Base-by-base conservation (phyloP, 2,888 invertebrate species). In the Polyommatus iphigenia region DNA sequence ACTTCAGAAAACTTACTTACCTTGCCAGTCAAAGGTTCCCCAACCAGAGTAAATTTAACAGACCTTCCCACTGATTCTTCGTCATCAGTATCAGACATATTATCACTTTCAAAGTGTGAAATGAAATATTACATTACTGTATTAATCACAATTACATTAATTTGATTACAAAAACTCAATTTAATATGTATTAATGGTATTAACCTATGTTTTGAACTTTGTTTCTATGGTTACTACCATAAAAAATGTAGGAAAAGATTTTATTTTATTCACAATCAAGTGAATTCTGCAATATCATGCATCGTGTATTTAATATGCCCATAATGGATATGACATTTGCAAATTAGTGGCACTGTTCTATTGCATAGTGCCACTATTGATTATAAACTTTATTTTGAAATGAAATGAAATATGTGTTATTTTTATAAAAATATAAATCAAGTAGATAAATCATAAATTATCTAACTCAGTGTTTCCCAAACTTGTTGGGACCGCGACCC, bases 21-120 rank as follows among this genome's bases (percentile, higher is more conserved):
- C 95, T 98, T 98, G 82, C 98, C 98, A 82, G 96, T 96, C 79
- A 95, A 95, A 77, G 97, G 95, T 88, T 98, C 97, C 50, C 98
- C 98, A 83, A 98, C 94, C 81, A 98, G 91, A 75, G 97, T 96
- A 84, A 98, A 95, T 92, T 97, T 98, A 82, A 97, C 89, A 85
- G 96, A 96, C 88, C 94, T 96, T 84, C 95, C 95, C 81, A 92
- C 88, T 80, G 91, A 85, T 81, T 92, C 93, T 79, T 96, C 96
- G 82, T 96, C 96, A 83, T 96, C 96, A 81, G 95, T 95, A 88
- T 96, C 96, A 79, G 96, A 96, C 96, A 97, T 96, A 76, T 18
- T 54, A 18, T 73, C 78, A 75, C 46, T 67, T 62, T 36, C 10
- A 41, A 7, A 41, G 32, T 41, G 1, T 50, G 4, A 24, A 46